phyloP scores from a whole-genome alignment of 2,797 vertebrate genomes.

The Chaunax sp. region DNA sequence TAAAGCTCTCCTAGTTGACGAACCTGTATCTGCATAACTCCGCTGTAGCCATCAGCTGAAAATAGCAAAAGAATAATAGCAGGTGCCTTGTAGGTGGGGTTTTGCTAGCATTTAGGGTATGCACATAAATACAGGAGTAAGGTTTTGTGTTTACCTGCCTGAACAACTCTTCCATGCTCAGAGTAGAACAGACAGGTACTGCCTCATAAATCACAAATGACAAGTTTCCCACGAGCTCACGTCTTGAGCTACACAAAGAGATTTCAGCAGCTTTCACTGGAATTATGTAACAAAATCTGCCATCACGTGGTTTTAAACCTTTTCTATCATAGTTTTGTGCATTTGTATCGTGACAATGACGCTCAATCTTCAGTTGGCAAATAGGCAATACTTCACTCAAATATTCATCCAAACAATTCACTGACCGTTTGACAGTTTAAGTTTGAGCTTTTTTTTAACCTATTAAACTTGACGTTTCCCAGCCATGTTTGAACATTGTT shows the following conservation, averaged over 20 bases:
- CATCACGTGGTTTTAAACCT: not conserved
- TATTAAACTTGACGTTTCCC: not conserved
- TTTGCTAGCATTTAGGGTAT: not conserved
- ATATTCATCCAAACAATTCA: not conserved
- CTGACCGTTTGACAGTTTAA: not conserved
- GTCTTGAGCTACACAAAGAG: slow-evolving; percentile 13
- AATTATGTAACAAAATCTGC: slow-evolving; percentile 33
- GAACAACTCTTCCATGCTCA: not conserved
- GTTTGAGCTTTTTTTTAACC: too few relatives aligned
- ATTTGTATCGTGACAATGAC: not conserved
- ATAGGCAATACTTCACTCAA: not conserved
- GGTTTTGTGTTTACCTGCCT: not conserved
- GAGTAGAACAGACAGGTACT: not conserved
- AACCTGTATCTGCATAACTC: not conserved
- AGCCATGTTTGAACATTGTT: too few relatives aligned
- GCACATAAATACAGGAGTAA: not conserved
- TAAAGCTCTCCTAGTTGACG: not conserved
- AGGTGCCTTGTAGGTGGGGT: not conserved
- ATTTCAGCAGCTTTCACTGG: not conserved
- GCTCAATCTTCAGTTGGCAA: not conserved
- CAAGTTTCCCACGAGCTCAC: not conserved
- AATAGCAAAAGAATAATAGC: not conserved
- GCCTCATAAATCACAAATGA: not conserved
- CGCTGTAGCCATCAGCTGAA: not conserved
- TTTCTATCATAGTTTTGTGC: not conserved